Conservation (phyloP, 2,797 vertebrate genomes). For the Hypotaenidia okinawae region DNA sequence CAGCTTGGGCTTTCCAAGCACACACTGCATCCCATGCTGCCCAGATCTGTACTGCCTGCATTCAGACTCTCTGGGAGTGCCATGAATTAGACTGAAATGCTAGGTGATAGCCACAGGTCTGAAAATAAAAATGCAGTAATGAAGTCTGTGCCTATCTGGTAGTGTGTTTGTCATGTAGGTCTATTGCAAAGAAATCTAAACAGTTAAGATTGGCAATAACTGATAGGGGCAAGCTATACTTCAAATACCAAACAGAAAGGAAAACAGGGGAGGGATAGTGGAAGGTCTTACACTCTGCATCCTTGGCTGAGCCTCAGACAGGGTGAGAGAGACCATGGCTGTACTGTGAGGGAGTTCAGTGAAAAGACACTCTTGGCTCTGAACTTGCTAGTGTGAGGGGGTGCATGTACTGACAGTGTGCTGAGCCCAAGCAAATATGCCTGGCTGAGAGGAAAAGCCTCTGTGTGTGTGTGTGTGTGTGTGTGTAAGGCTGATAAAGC, state of each 20-base stretch:
- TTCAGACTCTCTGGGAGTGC: background rate
- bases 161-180: background rate
- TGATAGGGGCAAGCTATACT: background rate
- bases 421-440: background rate
- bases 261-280: background rate
- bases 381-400: background rate
- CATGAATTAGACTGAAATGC: background rate
- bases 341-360: slow-evolving; percentile 2
- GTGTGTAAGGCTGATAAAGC: slow-evolving; percentile 39
- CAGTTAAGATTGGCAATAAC: background rate
- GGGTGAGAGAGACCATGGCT: slow-evolving; percentile 3
- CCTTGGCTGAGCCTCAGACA: slow-evolving; percentile 31
- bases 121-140: background rate
- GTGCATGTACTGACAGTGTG: background rate
- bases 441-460: background rate
- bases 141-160: background rate
- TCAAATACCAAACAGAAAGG: background rate
- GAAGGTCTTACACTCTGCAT: background rate
- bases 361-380: slow-evolving; percentile 32
- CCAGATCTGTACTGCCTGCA: background rate
- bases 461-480: too few relatives aligned
- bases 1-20: background rate
- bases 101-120: background rate
- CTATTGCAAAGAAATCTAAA: background rate
- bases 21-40: background rate